phyloP scores from a whole-genome alignment of 1,140 invertebrate species.

The Sweltsa coloradensis region DNA sequence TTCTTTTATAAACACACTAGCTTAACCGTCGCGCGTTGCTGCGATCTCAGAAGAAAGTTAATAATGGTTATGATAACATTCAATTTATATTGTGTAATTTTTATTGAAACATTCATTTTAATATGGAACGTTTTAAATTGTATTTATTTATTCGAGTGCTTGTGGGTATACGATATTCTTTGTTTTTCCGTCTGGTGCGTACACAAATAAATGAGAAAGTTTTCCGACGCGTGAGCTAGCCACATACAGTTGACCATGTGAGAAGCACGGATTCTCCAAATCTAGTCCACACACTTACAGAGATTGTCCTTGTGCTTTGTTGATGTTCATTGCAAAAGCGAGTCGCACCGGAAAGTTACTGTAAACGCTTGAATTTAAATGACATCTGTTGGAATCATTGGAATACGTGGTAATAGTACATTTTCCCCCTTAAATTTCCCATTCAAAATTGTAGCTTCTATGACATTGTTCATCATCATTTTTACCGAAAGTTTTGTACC shows the following conservation, averaged over 20 bases:
- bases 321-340: conserved; percentile 39
- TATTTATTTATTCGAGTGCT: conserved; percentile 13
- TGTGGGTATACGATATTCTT: conserved; percentile 18
- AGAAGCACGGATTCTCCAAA: conserved; percentile 27
- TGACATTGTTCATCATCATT: conserved; percentile 27
- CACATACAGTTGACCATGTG: conserved; percentile 34
- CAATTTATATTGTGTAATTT: too few species aligned
- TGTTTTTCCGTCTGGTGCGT: conserved; percentile 16
- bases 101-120: background rate
- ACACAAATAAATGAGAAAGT: conserved; percentile 18
- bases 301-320: conserved; percentile 40
- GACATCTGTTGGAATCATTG: conserved; percentile 27
- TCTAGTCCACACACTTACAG: conserved; percentile 25
- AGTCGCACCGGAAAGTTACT: conserved; percentile 37
- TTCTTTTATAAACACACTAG: too few species aligned
- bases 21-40: too few species aligned
- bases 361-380: conserved; percentile 31
- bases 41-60: too few species aligned
- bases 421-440: conserved; percentile 25
- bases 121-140: background rate
- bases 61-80: too few species aligned
- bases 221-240: conserved; percentile 21
- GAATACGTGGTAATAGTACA: conserved; percentile 29
- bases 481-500: conserved; percentile 29
- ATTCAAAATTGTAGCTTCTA: conserved; percentile 29